phyloP scores from a whole-genome alignment of 2,113 vertebrate genomes.

The Orthonyx spaldingii region DNA sequence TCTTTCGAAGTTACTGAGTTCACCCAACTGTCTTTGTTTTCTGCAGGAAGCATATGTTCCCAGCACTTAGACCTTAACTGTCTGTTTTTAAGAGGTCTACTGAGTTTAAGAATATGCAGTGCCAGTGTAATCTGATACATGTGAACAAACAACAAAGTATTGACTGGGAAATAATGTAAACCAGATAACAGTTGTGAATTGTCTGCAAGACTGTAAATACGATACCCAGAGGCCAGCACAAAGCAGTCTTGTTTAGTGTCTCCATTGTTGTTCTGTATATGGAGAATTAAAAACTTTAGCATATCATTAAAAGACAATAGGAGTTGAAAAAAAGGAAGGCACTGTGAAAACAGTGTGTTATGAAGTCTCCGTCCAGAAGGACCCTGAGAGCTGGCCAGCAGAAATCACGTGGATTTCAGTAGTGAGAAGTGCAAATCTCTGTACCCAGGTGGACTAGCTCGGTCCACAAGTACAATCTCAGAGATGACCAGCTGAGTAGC shows the following conservation, averaged over 20 bases:
- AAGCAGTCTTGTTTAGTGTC: background rate
- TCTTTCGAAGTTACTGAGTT: background rate
- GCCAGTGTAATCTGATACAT: background rate
- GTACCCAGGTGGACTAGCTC: background rate
- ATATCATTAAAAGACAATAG: background rate
- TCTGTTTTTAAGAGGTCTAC: background rate
- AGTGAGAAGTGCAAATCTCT: background rate
- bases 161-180: background rate
- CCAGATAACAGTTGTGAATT: background rate
- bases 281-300: background rate
- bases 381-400: background rate
- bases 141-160: background rate
- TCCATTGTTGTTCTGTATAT: fast-evolving
- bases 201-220: background rate
- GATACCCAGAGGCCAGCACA: background rate
- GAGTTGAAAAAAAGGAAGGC: background rate
- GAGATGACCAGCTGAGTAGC: background rate
- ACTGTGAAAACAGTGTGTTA: background rate
- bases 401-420: background rate
- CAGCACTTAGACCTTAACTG: background rate
- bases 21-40: background rate
- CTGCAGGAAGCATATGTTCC: background rate
- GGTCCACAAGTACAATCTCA: fast-evolving
- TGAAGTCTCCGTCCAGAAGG: background rate
- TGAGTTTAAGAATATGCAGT: background rate